Conservation (phyloP, 2,797 vertebrate genomes). For the Sebastolobus altivelis region DNA sequence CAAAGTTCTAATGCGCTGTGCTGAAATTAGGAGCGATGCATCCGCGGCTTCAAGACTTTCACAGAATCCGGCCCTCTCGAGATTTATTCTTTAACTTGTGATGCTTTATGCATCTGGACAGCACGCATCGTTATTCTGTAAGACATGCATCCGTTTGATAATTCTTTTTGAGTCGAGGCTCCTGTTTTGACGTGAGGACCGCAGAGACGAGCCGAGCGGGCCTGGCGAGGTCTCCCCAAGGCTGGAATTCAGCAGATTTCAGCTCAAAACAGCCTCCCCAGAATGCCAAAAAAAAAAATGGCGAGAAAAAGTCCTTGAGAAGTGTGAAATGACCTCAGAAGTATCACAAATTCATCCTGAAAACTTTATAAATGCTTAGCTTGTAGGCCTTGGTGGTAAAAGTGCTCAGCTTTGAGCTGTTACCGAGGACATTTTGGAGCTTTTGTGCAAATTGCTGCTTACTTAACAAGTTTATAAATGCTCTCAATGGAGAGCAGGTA, state of each 20-base stretch:
- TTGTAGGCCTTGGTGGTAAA: constrained; percentile 1
- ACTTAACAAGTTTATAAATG: constrained; percentile 52
- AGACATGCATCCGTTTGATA: constrained; percentile 67
- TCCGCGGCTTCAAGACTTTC: constrained; percentile 43
- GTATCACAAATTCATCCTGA: constrained; percentile 30
- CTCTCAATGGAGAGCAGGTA: constrained; percentile 33
- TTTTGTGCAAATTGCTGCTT: constrained; percentile 41
- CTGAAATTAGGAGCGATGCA: constrained; percentile 53
- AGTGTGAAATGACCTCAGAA: constrained; percentile 55
- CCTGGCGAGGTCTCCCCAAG: constrained; percentile 55
- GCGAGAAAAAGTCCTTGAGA: constrained; percentile 59
- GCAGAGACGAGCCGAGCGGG: constrained; percentile 43
- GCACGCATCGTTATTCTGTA: constrained; percentile 53
- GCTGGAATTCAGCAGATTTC: constrained; percentile 55
- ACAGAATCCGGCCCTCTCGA: constrained; percentile 44
- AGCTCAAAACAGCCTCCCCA: constrained; percentile 43
- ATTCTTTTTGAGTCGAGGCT: constrained; percentile 62
- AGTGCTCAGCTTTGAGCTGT: constrained; percentile 17
- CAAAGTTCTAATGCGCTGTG: constrained; percentile 44
- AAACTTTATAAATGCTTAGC: constrained; percentile 58
- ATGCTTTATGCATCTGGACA: constrained; percentile 69
- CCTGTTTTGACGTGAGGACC: constrained; percentile 58
- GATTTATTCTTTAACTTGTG: constrained; percentile 58
- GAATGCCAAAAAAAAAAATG: constrained; percentile 32
- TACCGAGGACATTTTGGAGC: constrained; percentile 23